Conservation (phyloP, 2,797 vertebrate genomes). For the Otus scops region DNA sequence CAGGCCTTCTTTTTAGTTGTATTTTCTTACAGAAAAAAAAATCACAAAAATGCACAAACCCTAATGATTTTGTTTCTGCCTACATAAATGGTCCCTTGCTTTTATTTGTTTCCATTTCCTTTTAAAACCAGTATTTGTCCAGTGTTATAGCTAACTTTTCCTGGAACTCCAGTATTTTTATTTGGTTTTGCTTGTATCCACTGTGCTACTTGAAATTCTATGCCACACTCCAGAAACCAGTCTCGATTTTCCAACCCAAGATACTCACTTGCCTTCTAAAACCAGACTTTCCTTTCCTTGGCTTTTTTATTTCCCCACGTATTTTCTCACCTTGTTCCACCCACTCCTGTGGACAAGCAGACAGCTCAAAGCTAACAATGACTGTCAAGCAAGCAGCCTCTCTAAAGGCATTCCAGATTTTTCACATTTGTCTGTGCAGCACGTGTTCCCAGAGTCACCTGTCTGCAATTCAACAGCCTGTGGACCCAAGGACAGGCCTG, state of each 20-base stretch:
- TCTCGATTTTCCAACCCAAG: neutral
- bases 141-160: neutral
- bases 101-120: neutral
- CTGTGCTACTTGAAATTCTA: neutral
- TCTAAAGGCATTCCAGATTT: neutral
- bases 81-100: neutral
- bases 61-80: neutral
- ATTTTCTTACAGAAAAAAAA: neutral
- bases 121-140: neutral
- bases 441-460: neutral
- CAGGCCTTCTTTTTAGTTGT: neutral
- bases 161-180: neutral
- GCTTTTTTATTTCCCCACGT: constrained; percentile 35
- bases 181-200: neutral
- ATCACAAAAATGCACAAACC: neutral
- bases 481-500: neutral
- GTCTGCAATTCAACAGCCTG: neutral
- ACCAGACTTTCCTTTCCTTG: neutral
- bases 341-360: constrained; percentile 22
- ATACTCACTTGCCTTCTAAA: neutral
- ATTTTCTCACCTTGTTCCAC: constrained; percentile 44
- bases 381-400: constrained; percentile 60
- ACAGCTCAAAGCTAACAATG: neutral
- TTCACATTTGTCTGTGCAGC: neutral
- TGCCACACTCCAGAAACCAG: neutral